Base-by-base conservation (phyloP, 2,113 vertebrate species). In the Ceyx melanurus region DNA sequence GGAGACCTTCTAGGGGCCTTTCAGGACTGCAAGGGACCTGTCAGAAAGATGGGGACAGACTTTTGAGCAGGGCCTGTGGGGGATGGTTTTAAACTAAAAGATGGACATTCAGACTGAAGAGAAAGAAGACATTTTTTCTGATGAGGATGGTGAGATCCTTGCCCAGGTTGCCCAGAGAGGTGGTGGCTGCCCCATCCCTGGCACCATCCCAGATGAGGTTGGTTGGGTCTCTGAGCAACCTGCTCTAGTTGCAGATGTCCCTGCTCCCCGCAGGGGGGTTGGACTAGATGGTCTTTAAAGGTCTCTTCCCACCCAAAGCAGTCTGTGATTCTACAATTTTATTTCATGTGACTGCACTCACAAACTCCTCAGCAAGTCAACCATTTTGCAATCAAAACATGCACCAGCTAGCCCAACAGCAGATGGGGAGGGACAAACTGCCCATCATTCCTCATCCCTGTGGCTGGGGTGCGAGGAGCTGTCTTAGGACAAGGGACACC, bases 401-500 rank as follows among this genome's bases (percentile, higher is more conserved):
- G 11, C 62, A 17, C 16, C 72, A 61, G 50, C n/a, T 78, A 43
- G 71, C 43, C 37, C 10, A 14, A 11, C 21, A 51, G 67, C 42
- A 51, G 21, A 8, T 1, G 2, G 8, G n/a, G 25, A 61, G 11
- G 15, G 35, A 86, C 64, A 15, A 61, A 7, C 46, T 33, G 48
- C 48, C 29, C 5, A 1, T 11, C 1, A 0, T 6, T 25, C 80
- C 80, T 76, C 7, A 2, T 8, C 21, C 15, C 23, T 25, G 11
- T 2, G 0, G 16, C 22, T 25, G 6, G 4, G 17, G 18, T 14
- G 3, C 0, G 3, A 28, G 54, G 50, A 71, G 42, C n/a, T 45
- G 20, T 16, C 13, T 6, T 9, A 35, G 29, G 42, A 8, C 0
- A 0, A 82, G 50, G 22, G 22, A 61, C 13, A 13, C 2, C 6